Percentiles rank a stretch among this genome's conserved stretches.
Conservation (phyloP, 1,140 invertebrate genomes). For the Penaeus indicus region DNA sequence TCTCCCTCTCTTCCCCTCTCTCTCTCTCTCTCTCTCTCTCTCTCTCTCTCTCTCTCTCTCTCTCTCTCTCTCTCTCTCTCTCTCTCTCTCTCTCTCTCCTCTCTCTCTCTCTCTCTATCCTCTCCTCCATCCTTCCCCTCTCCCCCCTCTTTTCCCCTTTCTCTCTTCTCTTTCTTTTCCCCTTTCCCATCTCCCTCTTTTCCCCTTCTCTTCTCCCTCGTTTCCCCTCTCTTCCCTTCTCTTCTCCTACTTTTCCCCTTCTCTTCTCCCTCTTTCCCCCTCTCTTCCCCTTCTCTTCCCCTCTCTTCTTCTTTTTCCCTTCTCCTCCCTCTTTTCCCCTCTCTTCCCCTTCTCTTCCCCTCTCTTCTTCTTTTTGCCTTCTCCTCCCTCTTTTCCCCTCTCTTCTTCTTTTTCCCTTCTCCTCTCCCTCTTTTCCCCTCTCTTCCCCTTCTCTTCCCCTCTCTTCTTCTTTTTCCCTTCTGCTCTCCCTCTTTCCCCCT, state of each 20-base stretch:
- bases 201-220: background rate
- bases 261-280: no score
- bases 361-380: no score
- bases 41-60: background rate
- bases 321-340: no score
- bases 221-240: background rate
- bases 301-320: no score
- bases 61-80: background rate
- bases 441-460: no score
- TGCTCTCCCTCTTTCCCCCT: no score
- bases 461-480: no score
- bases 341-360: no score
- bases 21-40: background rate
- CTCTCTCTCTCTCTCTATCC: background rate
- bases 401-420: no score
- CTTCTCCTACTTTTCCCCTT: background rate
- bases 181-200: background rate
- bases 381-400: no score
- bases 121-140: background rate
- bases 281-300: no score
- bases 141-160: background rate
- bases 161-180: background rate
- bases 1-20: background rate
- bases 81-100: background rate
- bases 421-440: no score